Percentiles rank a stretch among this genome's conserved stretches.
Conservation (phyloP, 2,113 vertebrate species). For the Eublepharis macularius region DNA sequence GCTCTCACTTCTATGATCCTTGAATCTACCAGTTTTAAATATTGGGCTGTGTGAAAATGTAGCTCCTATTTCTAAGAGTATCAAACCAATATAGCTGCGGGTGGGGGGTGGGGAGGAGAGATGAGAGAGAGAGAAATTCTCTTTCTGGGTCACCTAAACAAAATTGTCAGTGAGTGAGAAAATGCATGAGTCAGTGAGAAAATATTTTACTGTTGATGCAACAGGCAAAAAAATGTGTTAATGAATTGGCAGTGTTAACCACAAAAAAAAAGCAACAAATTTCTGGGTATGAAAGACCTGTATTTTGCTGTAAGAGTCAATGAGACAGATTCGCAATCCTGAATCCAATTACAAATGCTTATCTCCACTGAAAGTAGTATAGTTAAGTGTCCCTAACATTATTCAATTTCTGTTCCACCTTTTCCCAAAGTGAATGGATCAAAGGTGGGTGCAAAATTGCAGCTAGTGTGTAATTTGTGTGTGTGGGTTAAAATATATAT, state of each 20-base stretch:
- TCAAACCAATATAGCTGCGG: background rate
- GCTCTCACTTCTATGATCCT: background rate
- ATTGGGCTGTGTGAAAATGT: background rate
- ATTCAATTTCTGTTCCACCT: background rate
- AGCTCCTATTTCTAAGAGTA: conserved; percentile 21
- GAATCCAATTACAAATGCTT: background rate
- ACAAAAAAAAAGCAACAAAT: background rate
- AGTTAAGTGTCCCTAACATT: background rate
- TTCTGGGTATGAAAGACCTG: background rate
- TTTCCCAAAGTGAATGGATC: background rate
- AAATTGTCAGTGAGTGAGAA: conserved; percentile 13
- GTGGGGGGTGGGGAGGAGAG: background rate
- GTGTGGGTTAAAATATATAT: background rate
- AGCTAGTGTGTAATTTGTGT: background rate
- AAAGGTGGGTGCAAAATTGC: background rate
- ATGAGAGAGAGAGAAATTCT: background rate
- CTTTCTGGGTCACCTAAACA: conserved; percentile 2
- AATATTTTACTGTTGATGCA: conserved; percentile 21
- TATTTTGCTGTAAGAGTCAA: conserved; percentile 8
- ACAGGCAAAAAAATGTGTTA: conserved; percentile 20
- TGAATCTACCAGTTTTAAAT: background rate
- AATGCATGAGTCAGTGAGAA: conserved; percentile 21
- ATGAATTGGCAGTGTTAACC: conserved; percentile 14
- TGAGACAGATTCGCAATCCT: conserved; percentile 8
- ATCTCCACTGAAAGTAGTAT: background rate